These are phyloP conservation scores for Setipinna tenuifilis DNA, from an alignment of 2,797 vertebrate genomes.

Conservation along the genomic window DNA sequence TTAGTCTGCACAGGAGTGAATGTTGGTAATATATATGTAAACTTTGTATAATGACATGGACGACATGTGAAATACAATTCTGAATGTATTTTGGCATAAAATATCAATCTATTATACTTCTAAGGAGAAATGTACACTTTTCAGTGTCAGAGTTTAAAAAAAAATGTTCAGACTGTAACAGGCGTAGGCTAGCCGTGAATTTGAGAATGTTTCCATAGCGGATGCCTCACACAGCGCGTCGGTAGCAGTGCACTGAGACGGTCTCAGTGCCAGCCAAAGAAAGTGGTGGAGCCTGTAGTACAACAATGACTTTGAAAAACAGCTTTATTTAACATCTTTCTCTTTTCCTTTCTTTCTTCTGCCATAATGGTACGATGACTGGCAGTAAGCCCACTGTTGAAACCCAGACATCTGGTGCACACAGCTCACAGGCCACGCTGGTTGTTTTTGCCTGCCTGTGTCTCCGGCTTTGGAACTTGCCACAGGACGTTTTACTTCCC, in stretches of 20 bases:
- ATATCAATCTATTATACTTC: neutral
- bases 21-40: neutral
- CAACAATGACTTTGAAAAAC: slow-evolving; percentile 38
- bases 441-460: slow-evolving; percentile 33
- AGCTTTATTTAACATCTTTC: slow-evolving; percentile 32
- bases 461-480: slow-evolving; percentile 53
- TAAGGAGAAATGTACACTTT: neutral
- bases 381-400: slow-evolving; percentile 40
- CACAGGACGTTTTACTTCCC: slow-evolving; percentile 55
- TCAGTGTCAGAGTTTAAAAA: neutral
- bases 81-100: neutral
- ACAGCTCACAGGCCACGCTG: slow-evolving; percentile 15
- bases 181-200: neutral
- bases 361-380: slow-evolving; percentile 35
- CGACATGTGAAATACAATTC: neutral
- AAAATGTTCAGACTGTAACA: neutral
- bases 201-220: neutral
- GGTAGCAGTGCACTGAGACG: neutral
- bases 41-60: neutral
- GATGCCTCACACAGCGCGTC: neutral
- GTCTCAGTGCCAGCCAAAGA: neutral
- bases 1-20: neutral
- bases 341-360: slow-evolving; percentile 33
- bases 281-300: slow-evolving; percentile 5
- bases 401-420: slow-evolving; percentile 46